Percentiles rank a stretch among this genome's conserved stretches.
These are phyloP conservation scores for Festucalex cinctus DNA, from an alignment of 2,113 vertebrate species.

Conservation along the genomic window DNA sequence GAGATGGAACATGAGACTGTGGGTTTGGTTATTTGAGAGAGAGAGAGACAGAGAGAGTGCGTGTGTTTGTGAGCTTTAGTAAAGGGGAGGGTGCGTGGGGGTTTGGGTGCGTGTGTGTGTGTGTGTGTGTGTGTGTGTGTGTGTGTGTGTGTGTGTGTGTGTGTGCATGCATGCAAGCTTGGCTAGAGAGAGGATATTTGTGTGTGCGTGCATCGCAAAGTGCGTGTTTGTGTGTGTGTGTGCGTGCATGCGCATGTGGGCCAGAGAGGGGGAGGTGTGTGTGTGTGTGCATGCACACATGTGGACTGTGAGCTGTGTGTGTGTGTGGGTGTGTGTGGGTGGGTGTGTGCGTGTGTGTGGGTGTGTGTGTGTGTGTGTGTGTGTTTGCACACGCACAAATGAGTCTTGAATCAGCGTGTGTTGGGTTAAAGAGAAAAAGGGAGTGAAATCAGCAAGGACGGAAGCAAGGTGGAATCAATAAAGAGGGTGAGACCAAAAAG, in stretches of 20 bases:
- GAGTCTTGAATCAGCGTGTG: conserved; percentile 42
- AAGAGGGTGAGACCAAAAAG: conserved; percentile 38
- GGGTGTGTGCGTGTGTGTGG: conserved; percentile 18
- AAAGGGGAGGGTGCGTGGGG: conserved; percentile 20
- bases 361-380: conserved; percentile 41
- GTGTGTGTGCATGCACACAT: conserved; percentile 24
- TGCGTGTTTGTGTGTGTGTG: conserved; percentile 33
- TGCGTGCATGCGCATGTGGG: conserved; percentile 13
- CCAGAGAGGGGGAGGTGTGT: conserved; percentile 8
- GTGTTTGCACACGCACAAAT: conserved; percentile 49
- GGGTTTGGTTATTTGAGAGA: conserved; percentile 67
- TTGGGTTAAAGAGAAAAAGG: conserved; percentile 36
- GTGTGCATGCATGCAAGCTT: conserved; percentile 17
- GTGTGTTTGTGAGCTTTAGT: conserved; percentile 38
- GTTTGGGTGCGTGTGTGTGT: conserved; percentile 19
- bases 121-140: conserved; percentile 13
- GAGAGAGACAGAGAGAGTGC: conserved; percentile 34
- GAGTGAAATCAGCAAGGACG: conserved; percentile 31
- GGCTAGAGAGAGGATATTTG: conserved; percentile 36
- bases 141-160: conserved; percentile 4
- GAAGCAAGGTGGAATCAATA: conserved; percentile 56
- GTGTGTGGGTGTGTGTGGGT: conserved; percentile 32
- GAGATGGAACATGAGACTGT: conserved; percentile 72
- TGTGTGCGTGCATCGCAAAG: conserved; percentile 26
- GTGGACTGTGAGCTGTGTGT: neutral